Evolutionary conservation across 1,140 invertebrate species (phyloP).

Genomic region (Theocolax elegans): DNA sequence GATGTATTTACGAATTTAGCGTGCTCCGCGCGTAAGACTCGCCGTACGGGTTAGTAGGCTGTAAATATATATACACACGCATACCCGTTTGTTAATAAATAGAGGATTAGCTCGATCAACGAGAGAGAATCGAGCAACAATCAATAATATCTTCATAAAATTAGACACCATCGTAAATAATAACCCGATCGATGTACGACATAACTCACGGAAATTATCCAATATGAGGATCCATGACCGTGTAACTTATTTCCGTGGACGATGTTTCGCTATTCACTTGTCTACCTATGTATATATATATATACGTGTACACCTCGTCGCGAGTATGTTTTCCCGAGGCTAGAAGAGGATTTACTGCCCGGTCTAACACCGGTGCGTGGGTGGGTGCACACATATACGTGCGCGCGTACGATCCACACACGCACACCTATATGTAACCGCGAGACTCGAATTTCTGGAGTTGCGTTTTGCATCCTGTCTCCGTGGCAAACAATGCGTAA

Average conservation of each 20-base stretch:
- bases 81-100: not conserved
- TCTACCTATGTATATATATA: too few relatives aligned
- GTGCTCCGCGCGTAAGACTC: too few relatives aligned
- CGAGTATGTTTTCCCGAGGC: not conserved
- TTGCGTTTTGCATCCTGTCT: too few relatives aligned
- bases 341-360: not conserved
- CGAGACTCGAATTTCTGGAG: conserved; percentile 2
- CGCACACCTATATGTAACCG: too few relatives aligned
- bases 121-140: too few relatives aligned
- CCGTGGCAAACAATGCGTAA: not conserved
- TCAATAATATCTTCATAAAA: not conserved
- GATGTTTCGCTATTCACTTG: not conserved
- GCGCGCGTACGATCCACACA: too few relatives aligned
- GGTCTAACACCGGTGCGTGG: not conserved
- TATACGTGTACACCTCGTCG: too few relatives aligned
- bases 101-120: not conserved
- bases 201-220: conserved; percentile 10
- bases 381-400: too few relatives aligned
- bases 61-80: too few relatives aligned
- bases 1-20: too few relatives aligned
- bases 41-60: too few relatives aligned
- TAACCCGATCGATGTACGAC: not conserved
- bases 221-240: not conserved
- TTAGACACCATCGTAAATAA: conserved; percentile 10
- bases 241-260: not conserved